A percentile compares a stretch with the other conserved stretches of the same genome.
Evolutionary conservation across 1,140 invertebrate genomes (phyloP).

Genomic region (Drosophila pectinifera): DNA sequence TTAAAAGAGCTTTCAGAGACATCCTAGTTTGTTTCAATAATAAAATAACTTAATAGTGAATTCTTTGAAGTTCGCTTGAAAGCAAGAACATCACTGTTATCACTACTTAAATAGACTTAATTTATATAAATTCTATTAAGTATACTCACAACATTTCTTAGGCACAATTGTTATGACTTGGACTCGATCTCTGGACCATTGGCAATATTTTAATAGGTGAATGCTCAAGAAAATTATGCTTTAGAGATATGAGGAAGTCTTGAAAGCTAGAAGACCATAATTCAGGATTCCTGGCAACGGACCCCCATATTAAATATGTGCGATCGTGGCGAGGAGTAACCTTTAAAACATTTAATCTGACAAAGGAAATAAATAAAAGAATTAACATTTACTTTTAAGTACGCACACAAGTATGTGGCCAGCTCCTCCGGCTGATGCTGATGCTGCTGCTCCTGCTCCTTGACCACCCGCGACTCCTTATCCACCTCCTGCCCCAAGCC

Average conservation of each 20-base stretch:
- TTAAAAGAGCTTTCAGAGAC: no score
- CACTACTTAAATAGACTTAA: no score
- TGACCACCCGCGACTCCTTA: slow-evolving; percentile 25
- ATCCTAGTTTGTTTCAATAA: no score
- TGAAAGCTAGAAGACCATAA: slow-evolving; percentile 25
- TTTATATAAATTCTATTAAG: no score
- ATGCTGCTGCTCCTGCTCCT: slow-evolving; percentile 4
- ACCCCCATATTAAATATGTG: slow-evolving; percentile 42
- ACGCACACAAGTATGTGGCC: slow-evolving; percentile 68
- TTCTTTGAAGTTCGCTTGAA: no score
- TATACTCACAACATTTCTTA: no score
- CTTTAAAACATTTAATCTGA: slow-evolving; percentile 83
- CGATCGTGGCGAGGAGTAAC: slow-evolving; percentile 47
- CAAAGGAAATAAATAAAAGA: slow-evolving; percentile 84
- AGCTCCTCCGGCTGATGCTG: slow-evolving; percentile 1
- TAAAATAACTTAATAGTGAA: no score
- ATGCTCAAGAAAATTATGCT: neutral
- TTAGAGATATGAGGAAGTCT: neutral
- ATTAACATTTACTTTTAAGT: slow-evolving; percentile 83
- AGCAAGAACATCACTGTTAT: no score
- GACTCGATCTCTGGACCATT: no score
- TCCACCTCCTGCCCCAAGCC: slow-evolving; percentile 6
- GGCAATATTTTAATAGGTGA: neutral
- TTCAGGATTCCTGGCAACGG: slow-evolving; percentile 11
- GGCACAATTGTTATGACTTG: no score